phyloP scores from a whole-genome alignment of 2,888 invertebrate genomes.

The Dasysyrphus tricinctus region DNA sequence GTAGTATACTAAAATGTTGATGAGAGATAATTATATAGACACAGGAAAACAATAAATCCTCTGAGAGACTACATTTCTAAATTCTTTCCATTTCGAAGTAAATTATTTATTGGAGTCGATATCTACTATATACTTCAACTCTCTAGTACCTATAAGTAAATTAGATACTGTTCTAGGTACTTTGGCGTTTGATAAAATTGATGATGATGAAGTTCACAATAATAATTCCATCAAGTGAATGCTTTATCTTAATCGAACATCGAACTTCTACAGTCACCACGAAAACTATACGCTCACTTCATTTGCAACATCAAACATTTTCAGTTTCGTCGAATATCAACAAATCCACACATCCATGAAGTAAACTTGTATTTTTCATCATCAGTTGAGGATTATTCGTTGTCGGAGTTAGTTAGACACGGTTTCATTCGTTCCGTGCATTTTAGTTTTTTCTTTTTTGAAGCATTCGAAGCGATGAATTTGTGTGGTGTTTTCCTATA shows the following conservation, averaged over 20 bases:
- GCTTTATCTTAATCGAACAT: not conserved
- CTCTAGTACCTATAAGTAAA: too few species aligned
- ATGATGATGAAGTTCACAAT: not conserved
- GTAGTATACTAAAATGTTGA: too few species aligned
- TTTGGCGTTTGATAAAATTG: too few species aligned
- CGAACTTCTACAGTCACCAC: slow-evolving; percentile 17
- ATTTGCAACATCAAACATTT: slow-evolving; percentile 27
- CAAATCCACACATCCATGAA: slow-evolving; percentile 23
- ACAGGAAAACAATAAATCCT: too few species aligned
- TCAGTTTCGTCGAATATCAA: not conserved
- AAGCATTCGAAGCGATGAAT: slow-evolving; percentile 34
- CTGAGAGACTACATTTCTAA: too few species aligned
- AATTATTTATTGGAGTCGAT: too few species aligned
- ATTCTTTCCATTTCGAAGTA: too few species aligned
- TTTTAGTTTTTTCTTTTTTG: not conserved
- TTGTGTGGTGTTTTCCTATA: slow-evolving; percentile 14
- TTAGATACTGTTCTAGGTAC: too few species aligned
- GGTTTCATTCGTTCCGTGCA: slow-evolving; percentile 10
- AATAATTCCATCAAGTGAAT: not conserved
- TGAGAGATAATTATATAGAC: too few species aligned
- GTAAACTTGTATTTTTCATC: slow-evolving; percentile 19
- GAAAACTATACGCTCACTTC: not conserved
- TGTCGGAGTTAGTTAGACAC: slow-evolving; percentile 9
- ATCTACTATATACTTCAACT: too few species aligned
- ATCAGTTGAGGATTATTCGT: slow-evolving; percentile 60